Base-by-base conservation (phyloP, 2,797 vertebrate species). In the Notolepis coatsorum region DNA sequence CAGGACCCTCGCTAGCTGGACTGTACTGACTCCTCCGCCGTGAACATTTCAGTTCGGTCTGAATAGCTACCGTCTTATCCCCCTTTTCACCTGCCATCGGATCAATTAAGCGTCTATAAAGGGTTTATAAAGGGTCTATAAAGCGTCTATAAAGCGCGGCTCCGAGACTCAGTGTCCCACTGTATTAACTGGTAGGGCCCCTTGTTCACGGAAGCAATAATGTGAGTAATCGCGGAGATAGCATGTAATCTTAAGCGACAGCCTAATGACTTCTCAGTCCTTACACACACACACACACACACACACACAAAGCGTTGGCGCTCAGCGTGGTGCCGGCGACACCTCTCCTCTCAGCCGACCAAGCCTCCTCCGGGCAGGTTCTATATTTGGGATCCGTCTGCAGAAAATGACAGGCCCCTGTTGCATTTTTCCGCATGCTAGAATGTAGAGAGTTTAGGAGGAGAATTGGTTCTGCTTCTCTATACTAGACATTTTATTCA, bases 171-270 rank as follows among this genome's bases (percentile, higher is more conserved):
- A 20, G 71, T 73, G 46, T 77, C 67, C 64, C 49, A n/a, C n/a
- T n/a, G 68, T 62, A 66, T 75, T 64, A 66, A 70, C 77, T 65
- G 79, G 71, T 79, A n/a, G n/a, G n/a, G 77, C 42, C 45, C 66
- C 82, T 79, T 84, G 81, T 86, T 83, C 73, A 67, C 45, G 58
- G 74, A 81, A 61, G 82, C 81, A 70, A 73, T 88, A 84, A 88
- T 86, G 84, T 77, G 82, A 70, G 68, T 84, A 85, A 88, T 90
- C 73, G 52, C 21, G 66, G 80, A 75, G 82, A 84, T 82, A 85
- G 85, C 81, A 83, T 90, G 84, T 89, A 89, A 90, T 91, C 82
- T 87, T 86, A 82, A 88, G 80, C 87, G 88, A 91, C 90, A 87
- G 80, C 72, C 79, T 89, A 90, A 91, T 89, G 87, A 89, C 82